A percentile compares a stretch with the other conserved stretches of the same genome.
Evolutionary conservation across 2,888 invertebrate species (phyloP).

Genomic region (Orthosia incerta): DNA sequence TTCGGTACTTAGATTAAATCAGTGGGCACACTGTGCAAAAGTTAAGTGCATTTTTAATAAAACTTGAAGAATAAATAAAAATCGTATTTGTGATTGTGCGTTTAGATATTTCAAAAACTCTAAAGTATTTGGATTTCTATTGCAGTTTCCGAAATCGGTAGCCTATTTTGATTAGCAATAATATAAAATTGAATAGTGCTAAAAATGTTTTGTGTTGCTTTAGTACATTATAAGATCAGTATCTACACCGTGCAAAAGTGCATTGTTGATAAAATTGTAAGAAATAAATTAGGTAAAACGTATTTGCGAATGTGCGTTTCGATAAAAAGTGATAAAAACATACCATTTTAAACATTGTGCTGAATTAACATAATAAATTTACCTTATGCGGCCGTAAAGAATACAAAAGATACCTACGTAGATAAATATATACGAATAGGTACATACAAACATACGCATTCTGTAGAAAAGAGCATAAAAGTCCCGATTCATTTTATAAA

Average conservation of each 20-base stretch:
- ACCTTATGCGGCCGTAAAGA: not conserved
- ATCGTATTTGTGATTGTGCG: too few relatives aligned
- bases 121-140: too few relatives aligned
- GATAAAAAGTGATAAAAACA: not conserved
- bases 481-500: slow-evolving; percentile 34
- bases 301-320: not conserved
- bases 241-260: too few relatives aligned
- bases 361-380: not conserved
- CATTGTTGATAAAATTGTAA: not conserved
- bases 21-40: not conserved
- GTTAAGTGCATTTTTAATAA: too few relatives aligned
- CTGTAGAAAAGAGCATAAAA: slow-evolving; percentile 31
- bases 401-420: not conserved
- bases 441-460: not conserved
- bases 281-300: not conserved
- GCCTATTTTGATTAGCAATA: too few relatives aligned
- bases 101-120: too few relatives aligned
- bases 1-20: not conserved
- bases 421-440: slow-evolving; percentile 19
- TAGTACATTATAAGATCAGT: too few relatives aligned
- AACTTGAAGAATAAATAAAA: too few relatives aligned
- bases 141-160: too few relatives aligned
- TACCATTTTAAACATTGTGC: not conserved
- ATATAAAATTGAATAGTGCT: too few relatives aligned
- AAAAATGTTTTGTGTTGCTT: too few relatives aligned